Evolutionary conservation across 2,113 vertebrate species (phyloP), one percentile per base, ranked within the genome.

Genomic region (Chamaetylas fuelleborni): DNA sequence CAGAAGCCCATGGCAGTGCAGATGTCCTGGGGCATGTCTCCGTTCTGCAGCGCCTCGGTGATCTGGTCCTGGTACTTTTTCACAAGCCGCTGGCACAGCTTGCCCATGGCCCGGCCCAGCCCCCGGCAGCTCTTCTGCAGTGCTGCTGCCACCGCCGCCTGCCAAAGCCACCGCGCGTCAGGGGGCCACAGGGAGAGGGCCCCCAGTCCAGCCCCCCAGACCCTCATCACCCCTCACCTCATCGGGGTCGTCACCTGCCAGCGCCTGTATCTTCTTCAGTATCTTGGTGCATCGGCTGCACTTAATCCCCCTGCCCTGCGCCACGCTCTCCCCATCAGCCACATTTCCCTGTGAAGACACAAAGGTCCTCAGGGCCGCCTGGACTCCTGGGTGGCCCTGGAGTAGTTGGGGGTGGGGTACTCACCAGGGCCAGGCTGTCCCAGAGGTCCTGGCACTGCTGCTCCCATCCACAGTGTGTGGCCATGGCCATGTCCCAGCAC

Each of bases 271-370:
- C 72, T 33, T 45, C 60, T 77, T 4, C 54, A 96, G 18, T 14
- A 8, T 8, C 11, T 53, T 89, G 40, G 14, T 84, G 69, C 95
- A 96, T 11, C 72, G 6, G 4, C 0, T 8, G 83, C 96, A 96
- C 56, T 61, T 90, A 6, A 43, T 20, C 3, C 6, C 3, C 31
- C 1, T 13, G 19, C 29, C 14, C 0, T 2, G 58, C 0, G 0
- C 33, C 14, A 2, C 2, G 0, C 2, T 1, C 0, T 54, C 34
- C 25, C 8, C 18, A 1, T 47, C 5, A 1, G 9, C 17, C 31
- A 6, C 2, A 1, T 81, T 69, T 50, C 22, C 14, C 95, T 95
- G 92, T 5, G 12, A 54, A 36, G 48, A n/a, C 26, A 70, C n/a
- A 20, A 5, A 23, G 48, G 58, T 38, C 12, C 24, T 88, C 76